Conservation (phyloP, 1,140 invertebrate genomes). For the Eueides isabella region DNA sequence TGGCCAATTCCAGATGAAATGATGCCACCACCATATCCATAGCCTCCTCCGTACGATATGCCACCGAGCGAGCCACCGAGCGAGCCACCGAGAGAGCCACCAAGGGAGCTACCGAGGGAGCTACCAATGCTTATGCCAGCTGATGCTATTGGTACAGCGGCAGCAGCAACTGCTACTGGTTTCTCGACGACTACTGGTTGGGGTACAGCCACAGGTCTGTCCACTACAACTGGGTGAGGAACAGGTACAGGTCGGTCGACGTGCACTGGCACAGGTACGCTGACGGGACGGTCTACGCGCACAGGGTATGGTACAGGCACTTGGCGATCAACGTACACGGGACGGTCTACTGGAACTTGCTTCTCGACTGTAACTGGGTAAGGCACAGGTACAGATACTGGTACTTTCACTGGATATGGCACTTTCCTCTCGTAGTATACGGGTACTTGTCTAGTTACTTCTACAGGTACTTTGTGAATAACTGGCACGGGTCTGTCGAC, state of each 20-base stretch:
- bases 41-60: conserved; percentile 29
- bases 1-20: conserved; percentile 30
- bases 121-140: neutral
- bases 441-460: conserved; percentile 84
- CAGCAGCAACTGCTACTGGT: conserved; percentile 42
- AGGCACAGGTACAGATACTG: conserved; percentile 66
- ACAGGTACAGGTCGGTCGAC: conserved; percentile 72
- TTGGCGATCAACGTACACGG: conserved; percentile 73
- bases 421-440: conserved; percentile 76
- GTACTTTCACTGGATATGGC: conserved; percentile 71
- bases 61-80: conserved; percentile 3
- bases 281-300: conserved; percentile 65
- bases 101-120: neutral
- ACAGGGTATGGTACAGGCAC: conserved; percentile 71
- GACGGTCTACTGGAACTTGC: conserved; percentile 71
- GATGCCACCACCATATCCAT: conserved; percentile 11
- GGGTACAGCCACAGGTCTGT: conserved; percentile 66
- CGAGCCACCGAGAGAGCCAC: neutral
- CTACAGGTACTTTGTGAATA: conserved; percentile 70
- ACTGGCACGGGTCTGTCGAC: conserved; percentile 70
- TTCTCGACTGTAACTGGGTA: conserved; percentile 74
- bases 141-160: conserved; percentile 32
- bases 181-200: conserved; percentile 61
- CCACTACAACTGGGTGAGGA: conserved; percentile 69
- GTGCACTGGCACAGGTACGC: conserved; percentile 65